Evolutionary conservation across 2,113 vertebrate species (phyloP), one percentile per base, ranked within the genome.

Genomic region (Vanacampus margaritifer): DNA sequence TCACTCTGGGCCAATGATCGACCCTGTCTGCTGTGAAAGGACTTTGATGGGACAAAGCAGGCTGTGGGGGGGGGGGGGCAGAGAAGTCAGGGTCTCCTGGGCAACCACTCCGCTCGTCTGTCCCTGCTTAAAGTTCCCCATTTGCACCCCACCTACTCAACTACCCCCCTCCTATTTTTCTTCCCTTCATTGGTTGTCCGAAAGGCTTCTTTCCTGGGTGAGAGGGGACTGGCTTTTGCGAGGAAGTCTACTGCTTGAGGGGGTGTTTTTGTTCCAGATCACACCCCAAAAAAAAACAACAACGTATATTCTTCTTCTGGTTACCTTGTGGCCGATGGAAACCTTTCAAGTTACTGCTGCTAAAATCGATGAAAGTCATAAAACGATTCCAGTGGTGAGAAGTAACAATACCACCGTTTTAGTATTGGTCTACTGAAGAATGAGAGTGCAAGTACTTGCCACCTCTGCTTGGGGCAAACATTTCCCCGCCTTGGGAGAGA

Each of bases 31-130:
- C 87, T 68, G 73, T 89, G 87, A 90, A 92, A 91, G 88, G 89
- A 87, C 84, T 91, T 90, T 88, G 87, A 88, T 79, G 87, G 83
- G 72, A 83, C 67, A 74, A 81, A 85, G 80, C 75, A 60, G 74
- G 73, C 76, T 60, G 75, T 76, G 79, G 79, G 61, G 65, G 65
- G 64, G 79, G 53, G 77, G 60, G 65, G 51, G 65, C 80, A 81
- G 86, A 89, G 79, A 91, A 91, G 90, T 91, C 84, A 89, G 88
- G 81, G 88, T 93, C 89, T 90, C 91, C 92, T 80, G 89, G 90
- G 92, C 87, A 93, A 93, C 92, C 87, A 66, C 89, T 80, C 69
- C 69, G 84, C 91, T 91, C 90, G 92, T 92, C 91, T 91, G 83
- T 84, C 84, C 87, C 85, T 87, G 86, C 80, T 68, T 66, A 58